phyloP scores from a whole-genome alignment of 2,797 vertebrate species.

The Sebastes iracundus region DNA sequence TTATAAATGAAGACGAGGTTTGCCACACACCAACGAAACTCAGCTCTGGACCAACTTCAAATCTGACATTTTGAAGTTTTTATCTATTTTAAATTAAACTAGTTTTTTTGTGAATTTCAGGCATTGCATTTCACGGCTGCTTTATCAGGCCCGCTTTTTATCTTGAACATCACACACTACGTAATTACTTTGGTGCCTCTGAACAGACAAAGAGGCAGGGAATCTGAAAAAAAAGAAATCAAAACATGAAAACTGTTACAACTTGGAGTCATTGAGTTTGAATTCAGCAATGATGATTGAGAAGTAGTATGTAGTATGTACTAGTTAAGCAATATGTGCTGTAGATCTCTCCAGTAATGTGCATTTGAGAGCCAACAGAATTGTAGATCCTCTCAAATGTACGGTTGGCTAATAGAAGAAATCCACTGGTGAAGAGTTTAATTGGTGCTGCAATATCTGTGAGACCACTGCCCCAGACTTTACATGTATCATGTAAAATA shows the following conservation, averaged over 20 bases:
- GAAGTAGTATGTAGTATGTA: neutral
- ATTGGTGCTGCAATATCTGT: neutral
- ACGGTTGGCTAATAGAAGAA: neutral
- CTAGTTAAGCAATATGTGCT: neutral
- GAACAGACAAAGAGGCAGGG: neutral
- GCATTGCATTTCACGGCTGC: neutral
- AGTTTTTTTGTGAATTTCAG: neutral
- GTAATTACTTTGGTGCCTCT: neutral
- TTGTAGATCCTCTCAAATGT: neutral
- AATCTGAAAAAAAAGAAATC: neutral
- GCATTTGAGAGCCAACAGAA: neutral
- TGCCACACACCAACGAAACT: neutral
- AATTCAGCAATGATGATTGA: neutral
- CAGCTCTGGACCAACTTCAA: neutral
- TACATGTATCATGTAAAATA: neutral
- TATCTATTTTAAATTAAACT: neutral
- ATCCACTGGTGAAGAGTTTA: neutral
- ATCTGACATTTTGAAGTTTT: neutral
- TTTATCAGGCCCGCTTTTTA: neutral
- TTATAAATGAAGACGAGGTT: neutral
- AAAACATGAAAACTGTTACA: neutral
- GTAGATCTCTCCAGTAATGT: neutral
- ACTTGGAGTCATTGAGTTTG: neutral
- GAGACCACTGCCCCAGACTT: neutral
- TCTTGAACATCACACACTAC: neutral